Evolutionary conservation across 2,888 invertebrate genomes (phyloP), one percentile per base, ranked within the genome.

Genomic region (Eretmocerus hayati): DNA sequence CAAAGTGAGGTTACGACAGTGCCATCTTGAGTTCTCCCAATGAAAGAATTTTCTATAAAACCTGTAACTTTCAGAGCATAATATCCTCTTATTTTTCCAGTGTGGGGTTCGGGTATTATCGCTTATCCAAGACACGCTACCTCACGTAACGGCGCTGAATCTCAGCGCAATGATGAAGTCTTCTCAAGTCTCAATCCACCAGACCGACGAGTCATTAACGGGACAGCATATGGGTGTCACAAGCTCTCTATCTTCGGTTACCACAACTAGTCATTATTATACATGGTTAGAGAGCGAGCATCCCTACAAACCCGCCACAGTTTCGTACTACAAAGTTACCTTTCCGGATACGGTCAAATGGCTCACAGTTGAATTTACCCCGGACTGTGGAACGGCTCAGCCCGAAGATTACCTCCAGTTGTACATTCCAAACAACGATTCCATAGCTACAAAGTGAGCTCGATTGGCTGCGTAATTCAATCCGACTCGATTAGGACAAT

Each of bases 221-320:
- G 46, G 40, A 18, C 47, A 40, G 20, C 46, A 38, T 46, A 31
- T 37, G 19, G 18, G 30, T 15, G 16, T 21, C 3, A 42, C 59
- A 4, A 66, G 67, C 41, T 56, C 59, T 46, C 39, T 64, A 30
- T 48, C 66, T 26, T 60, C 63, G 48, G 56, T 67, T 43, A 60
- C 64, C 42, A 90, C 90, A 21, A 89, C 90, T 2, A 87, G 90
- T 51, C 84, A 86, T 63, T 89, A 90, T 73, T 93, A 90, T 68
- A 87, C 91, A 4, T 84, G 90, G 78, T 83, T 94, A 2, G 96
- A 97, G 74, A 94, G 94, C 68, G 93, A 94, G 33, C 97, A 97
- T 76, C 97, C 97, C 0, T 97, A 97, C 72, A 89, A 89, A 70
- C 86, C 90, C 33, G 85, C 92, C 1, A 80, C 85, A 16, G 85